A percentile compares a stretch with the other conserved stretches of the same genome.
phyloP scores from a whole-genome alignment of 2,797 vertebrate genomes.

The Rhabdomys pumilio region DNA sequence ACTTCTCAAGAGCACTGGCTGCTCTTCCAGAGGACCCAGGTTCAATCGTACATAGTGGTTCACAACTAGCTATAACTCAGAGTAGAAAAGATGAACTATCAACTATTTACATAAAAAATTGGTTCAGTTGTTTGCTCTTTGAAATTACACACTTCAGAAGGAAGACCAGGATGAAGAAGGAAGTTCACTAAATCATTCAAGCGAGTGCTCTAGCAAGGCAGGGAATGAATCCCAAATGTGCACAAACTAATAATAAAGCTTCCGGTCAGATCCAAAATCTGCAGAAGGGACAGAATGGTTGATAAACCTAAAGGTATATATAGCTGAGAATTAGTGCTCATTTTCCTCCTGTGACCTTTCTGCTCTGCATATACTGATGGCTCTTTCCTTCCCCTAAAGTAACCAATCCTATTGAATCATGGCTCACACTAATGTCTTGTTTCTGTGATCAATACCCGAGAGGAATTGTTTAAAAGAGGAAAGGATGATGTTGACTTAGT shows the following conservation, averaged over 20 bases:
- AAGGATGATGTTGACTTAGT: not conserved
- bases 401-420: not conserved
- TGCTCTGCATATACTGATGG: not conserved
- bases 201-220: not conserved
- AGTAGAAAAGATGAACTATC: not conserved
- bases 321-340: not conserved
- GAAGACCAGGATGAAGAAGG: not conserved
- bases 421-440: not conserved
- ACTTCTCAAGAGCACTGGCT: not conserved
- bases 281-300: not conserved
- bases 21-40: not conserved
- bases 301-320: not conserved
- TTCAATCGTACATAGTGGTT: not conserved
- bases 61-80: not conserved
- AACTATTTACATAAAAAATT: not conserved
- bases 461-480: not conserved
- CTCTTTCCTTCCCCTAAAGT: not conserved
- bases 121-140: not conserved
- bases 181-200: not conserved
- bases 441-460: not conserved
- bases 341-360: not conserved
- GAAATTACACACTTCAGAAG: not conserved
- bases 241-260: not conserved
- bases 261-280: not conserved
- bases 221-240: not conserved